Evolutionary conservation across 1,140 invertebrate species (phyloP).

Genomic region (Drosophila arizonae): DNA sequence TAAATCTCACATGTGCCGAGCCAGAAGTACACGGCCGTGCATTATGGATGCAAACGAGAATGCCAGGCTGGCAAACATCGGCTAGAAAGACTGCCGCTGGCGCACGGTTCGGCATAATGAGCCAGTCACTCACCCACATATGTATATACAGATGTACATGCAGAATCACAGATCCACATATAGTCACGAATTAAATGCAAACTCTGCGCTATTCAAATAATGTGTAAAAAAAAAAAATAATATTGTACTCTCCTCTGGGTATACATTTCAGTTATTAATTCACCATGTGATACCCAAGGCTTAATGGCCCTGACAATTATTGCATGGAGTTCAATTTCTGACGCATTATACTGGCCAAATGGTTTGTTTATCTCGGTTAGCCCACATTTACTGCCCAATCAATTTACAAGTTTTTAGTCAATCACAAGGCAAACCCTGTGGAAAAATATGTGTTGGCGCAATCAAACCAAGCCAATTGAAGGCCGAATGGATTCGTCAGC

Average conservation of each 20-base stretch:
- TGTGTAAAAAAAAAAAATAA: background rate
- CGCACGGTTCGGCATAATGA: constrained; percentile 51
- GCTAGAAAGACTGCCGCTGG: constrained; percentile 7
- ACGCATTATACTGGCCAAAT: constrained; percentile 42
- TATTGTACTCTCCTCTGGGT: too few relatives aligned
- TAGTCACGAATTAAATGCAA: constrained; percentile 28
- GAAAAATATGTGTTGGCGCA: constrained; percentile 38
- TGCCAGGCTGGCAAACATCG: constrained; percentile 13
- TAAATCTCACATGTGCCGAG: constrained; percentile 56
- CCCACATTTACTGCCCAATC: constrained; percentile 56
- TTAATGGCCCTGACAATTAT: constrained; percentile 25
- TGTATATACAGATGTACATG: background rate
- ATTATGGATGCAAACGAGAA: constrained; percentile 55
- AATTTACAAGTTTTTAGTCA: constrained; percentile 75
- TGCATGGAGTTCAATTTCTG: constrained; percentile 25
- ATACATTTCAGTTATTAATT: constrained; percentile 38
- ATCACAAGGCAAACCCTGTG: constrained; percentile 64
- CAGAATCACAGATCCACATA: constrained; percentile 11
- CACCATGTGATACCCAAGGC: background rate
- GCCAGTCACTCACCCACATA: constrained; percentile 6
- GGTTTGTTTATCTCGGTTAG: constrained; percentile 53
- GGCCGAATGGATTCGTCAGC: constrained; percentile 24
- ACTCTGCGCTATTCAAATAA: constrained; percentile 37
- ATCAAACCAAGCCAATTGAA: constrained; percentile 71
- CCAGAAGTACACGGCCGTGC: constrained; percentile 23